Conservation (phyloP, 2,888 invertebrate genomes). For the Drosophila paracracens region DNA sequence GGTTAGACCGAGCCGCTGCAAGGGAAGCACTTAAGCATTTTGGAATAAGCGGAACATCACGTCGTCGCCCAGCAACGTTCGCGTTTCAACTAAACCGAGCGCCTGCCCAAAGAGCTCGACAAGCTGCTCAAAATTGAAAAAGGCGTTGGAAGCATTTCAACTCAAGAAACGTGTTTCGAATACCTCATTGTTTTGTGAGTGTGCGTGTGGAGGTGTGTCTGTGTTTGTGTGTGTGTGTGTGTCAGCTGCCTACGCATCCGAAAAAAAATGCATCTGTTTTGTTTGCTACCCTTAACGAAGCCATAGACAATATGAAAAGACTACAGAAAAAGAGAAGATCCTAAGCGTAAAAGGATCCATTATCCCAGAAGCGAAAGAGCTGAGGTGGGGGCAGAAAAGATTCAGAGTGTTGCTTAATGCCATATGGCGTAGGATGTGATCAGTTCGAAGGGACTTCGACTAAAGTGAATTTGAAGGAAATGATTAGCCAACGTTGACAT, state of each 20-base stretch:
- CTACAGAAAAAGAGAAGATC: constrained; percentile 43
- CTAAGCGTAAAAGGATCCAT: constrained; percentile 73
- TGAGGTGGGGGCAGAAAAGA: constrained; percentile 2
- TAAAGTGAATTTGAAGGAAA: constrained; percentile 39
- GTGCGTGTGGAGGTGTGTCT: constrained; percentile 25
- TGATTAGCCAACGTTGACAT: constrained; percentile 73
- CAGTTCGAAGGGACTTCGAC: constrained; percentile 21
- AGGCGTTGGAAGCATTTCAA: constrained; percentile 26
- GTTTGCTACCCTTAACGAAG: constrained; percentile 64
- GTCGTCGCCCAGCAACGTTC: constrained; percentile 65
- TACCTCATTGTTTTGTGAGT: constrained; percentile 35
- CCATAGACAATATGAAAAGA: constrained; percentile 42
- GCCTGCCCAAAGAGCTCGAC: constrained; percentile 28
- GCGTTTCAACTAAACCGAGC: constrained; percentile 77
- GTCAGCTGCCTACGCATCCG: constrained; percentile 30
- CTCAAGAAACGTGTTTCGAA: constrained; percentile 66
- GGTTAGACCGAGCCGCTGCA: constrained; percentile 40
- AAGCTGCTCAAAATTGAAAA: constrained; percentile 27
- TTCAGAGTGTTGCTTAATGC: constrained; percentile 17
- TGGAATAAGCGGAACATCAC: constrained; percentile 46
- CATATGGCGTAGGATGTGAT: constrained; percentile 48
- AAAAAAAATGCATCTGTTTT: constrained; percentile 69
- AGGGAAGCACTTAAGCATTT: constrained; percentile 54
- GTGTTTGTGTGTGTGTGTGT: constrained; percentile 2
- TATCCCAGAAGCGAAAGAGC: constrained; percentile 9